phyloP scores from a whole-genome alignment of 2,888 invertebrate genomes.

The Ormyrus rosae region DNA sequence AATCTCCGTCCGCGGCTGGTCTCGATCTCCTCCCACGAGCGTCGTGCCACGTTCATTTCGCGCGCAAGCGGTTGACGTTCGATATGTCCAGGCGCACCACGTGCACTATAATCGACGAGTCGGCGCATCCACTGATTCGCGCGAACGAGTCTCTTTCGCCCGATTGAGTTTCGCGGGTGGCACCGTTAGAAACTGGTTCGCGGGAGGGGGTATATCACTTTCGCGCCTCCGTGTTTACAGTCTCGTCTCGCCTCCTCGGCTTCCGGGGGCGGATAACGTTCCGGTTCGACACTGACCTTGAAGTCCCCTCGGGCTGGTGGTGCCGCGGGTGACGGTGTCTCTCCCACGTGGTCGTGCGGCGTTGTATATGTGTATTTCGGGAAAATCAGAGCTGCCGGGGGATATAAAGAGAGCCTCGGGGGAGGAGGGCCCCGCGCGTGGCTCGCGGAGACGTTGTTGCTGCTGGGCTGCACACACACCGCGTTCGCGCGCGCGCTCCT shows the following conservation, averaged over 20 bases:
- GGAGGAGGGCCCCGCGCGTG: not conserved
- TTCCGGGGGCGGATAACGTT: no score
- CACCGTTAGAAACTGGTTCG: no score
- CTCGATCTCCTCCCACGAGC: not conserved
- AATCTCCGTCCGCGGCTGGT: slow-evolving; percentile 40
- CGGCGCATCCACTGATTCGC: no score
- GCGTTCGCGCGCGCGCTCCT: slow-evolving; percentile 74
- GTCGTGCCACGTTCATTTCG: slow-evolving; percentile 19
- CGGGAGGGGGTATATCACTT: no score
- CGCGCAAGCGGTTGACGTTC: not conserved
- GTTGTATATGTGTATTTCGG: not conserved
- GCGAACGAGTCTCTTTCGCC: no score
- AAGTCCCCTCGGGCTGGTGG: not conserved
- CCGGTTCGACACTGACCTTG: no score
- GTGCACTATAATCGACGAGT: no score
- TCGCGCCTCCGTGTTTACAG: no score
- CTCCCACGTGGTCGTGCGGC: not conserved
- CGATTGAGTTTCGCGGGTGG: no score
- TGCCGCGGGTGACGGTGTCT: not conserved
- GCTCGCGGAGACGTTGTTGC: not conserved
- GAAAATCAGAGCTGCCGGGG: not conserved
- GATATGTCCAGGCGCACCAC: no score
- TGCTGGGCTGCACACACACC: slow-evolving; percentile 60
- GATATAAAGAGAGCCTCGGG: no score
- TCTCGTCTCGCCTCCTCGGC: no score